Evolutionary conservation across 2,797 vertebrate species (phyloP).

Genomic region (Sardinella longiceps): DNA sequence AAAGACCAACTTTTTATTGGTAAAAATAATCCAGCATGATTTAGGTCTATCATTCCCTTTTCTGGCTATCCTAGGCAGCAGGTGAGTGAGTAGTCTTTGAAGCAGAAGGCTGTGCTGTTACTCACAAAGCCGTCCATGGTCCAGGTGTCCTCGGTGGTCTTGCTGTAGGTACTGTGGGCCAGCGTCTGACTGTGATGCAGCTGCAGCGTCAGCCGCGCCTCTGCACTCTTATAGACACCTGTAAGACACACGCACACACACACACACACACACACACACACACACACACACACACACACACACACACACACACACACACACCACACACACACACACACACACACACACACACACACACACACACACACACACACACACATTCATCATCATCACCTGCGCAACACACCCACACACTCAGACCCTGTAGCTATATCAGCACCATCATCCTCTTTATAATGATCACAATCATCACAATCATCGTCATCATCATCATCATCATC

Average conservation of each 20-base stretch:
- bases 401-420: not conserved
- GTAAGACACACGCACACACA: too few relatives aligned
- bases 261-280: too few relatives aligned
- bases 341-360: too few relatives aligned
- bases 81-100: not conserved
- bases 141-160: slow-evolving; percentile 91
- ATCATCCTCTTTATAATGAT: too few relatives aligned
- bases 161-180: slow-evolving; percentile 83
- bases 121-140: slow-evolving; percentile 98
- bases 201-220: slow-evolving; percentile 88
- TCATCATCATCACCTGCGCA: too few relatives aligned
- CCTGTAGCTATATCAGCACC: not conserved
- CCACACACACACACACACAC: too few relatives aligned
- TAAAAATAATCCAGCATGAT: not conserved
- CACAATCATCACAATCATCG: too few relatives aligned
- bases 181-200: slow-evolving; percentile 88
- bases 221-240: slow-evolving; percentile 95
- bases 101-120: slow-evolving; percentile 45
- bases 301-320: too few relatives aligned
- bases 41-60: not conserved
- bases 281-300: too few relatives aligned
- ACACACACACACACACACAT: too few relatives aligned
- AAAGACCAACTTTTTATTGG: too few relatives aligned
- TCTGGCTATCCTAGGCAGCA: not conserved
- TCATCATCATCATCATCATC: too few relatives aligned